Evolutionary conservation across 2,113 vertebrate species (phyloP).

Genomic region (Anser cygnoides): DNA sequence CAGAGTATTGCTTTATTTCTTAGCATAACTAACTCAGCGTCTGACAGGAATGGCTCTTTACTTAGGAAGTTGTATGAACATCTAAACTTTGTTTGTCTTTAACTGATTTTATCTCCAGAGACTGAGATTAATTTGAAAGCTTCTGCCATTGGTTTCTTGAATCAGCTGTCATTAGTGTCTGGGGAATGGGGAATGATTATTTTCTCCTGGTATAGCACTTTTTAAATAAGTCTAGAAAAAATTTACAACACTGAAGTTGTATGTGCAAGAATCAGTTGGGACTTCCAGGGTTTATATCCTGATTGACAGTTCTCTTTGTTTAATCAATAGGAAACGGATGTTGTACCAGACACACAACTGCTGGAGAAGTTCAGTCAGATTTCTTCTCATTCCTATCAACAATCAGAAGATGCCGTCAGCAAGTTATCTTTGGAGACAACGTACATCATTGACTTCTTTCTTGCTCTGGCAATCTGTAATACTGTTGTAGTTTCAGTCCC

Average conservation of each 20-base stretch:
- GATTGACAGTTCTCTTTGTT: neutral
- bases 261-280: no score
- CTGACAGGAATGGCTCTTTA: neutral
- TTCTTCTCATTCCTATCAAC: conserved; percentile 41
- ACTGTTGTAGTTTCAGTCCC: conserved; percentile 92
- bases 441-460: conserved; percentile 90
- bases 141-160: neutral
- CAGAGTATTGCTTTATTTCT: neutral
- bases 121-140: neutral
- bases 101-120: neutral
- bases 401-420: neutral
- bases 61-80: neutral
- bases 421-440: conserved; percentile 69
- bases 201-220: neutral
- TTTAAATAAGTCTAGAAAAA: neutral
- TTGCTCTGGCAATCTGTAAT: conserved; percentile 92
- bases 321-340: conserved; percentile 85
- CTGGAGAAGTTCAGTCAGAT: conserved; percentile 82
- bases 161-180: neutral
- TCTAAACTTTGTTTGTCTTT: neutral
- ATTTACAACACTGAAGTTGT: neutral
- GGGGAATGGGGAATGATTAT: neutral
- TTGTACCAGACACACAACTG: conserved; percentile 87
- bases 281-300: neutral
- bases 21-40: neutral